Evolutionary conservation across 2,888 invertebrate species (phyloP).

Genomic region (Odontomyia ornata): DNA sequence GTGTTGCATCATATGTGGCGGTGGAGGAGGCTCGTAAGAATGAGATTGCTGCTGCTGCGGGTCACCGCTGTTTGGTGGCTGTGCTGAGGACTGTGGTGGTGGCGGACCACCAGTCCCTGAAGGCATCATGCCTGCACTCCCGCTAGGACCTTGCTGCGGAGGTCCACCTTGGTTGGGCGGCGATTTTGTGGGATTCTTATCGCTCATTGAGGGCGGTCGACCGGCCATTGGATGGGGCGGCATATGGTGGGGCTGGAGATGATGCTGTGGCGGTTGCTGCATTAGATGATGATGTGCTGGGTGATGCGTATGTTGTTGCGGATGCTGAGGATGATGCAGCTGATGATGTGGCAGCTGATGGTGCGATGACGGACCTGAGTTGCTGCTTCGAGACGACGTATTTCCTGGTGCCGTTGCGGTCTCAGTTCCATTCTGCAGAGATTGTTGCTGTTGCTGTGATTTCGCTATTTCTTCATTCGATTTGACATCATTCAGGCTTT

Average conservation of each 20-base stretch:
- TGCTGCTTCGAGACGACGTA: slow-evolving; percentile 37
- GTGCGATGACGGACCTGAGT: slow-evolving; percentile 43
- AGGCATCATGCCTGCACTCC: slow-evolving; percentile 34
- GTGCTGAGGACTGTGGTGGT: not conserved
- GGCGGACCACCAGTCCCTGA: slow-evolving; percentile 38
- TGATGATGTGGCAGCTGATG: slow-evolving; percentile 45
- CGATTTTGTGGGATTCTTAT: slow-evolving; percentile 47
- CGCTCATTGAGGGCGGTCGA: slow-evolving; percentile 52
- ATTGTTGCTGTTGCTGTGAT: slow-evolving; percentile 49
- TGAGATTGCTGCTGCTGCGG: slow-evolving; percentile 44
- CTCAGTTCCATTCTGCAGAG: slow-evolving; percentile 54
- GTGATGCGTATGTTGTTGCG: slow-evolving; percentile 48
- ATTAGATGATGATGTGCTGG: slow-evolving; percentile 46
- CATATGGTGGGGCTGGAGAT: slow-evolving; percentile 78
- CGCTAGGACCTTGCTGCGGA: slow-evolving; percentile 26
- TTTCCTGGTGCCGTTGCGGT: slow-evolving; percentile 49
- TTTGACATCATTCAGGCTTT: slow-evolving; percentile 55
- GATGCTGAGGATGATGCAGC: slow-evolving; percentile 48
- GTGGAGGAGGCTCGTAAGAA: slow-evolving; percentile 45
- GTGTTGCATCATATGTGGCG: slow-evolving; percentile 48
- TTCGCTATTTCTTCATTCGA: slow-evolving; percentile 50
- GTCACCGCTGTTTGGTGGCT: slow-evolving; percentile 36
- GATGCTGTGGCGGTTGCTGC: slow-evolving; percentile 60
- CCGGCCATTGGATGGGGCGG: slow-evolving; percentile 61
- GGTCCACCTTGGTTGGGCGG: slow-evolving; percentile 44